These are phyloP conservation scores for Pterois miles DNA, from an alignment of 2,797 vertebrate genomes.

Conservation along the genomic window DNA sequence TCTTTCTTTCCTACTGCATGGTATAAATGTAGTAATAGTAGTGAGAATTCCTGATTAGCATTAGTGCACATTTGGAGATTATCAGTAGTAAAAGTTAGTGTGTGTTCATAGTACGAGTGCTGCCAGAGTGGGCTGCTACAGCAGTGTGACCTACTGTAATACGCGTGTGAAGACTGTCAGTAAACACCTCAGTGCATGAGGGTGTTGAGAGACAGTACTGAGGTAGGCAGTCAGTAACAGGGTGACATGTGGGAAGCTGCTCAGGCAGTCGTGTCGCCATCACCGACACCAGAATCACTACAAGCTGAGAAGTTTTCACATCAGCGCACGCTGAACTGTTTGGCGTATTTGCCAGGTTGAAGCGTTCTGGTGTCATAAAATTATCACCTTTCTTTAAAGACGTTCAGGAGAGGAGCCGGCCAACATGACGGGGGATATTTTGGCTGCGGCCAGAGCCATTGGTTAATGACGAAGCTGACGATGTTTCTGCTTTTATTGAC, in stretches of 20 bases:
- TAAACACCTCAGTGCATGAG: constrained; percentile 68
- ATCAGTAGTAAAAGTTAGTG: constrained; percentile 48
- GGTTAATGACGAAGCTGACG: constrained; percentile 77
- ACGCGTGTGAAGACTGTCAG: constrained; percentile 70
- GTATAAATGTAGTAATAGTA: not conserved
- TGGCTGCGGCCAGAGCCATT: constrained; percentile 74
- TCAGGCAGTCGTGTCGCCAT: constrained; percentile 24
- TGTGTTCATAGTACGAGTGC: constrained; percentile 38
- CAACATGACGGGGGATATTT: constrained; percentile 69
- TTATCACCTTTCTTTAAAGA: constrained; percentile 82
- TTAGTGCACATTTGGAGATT: constrained; percentile 26
- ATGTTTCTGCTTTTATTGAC: constrained; percentile 83
- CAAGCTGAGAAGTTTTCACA: constrained; percentile 17
- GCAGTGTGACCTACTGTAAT: constrained; percentile 51
- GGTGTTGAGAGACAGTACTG: constrained; percentile 59
- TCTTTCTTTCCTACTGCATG: not conserved
- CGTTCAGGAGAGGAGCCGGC: constrained; percentile 71
- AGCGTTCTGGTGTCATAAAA: constrained; percentile 80
- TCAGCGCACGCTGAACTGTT: constrained; percentile 44
- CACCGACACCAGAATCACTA: constrained; percentile 18
- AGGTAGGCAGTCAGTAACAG: constrained; percentile 43
- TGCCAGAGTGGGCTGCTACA: constrained; percentile 28
- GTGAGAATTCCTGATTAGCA: not conserved
- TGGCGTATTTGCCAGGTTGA: constrained; percentile 71
- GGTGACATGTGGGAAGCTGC: constrained; percentile 48